Base-by-base conservation (phyloP, 2,113 vertebrate genomes). In the Anolis carolinensis region DNA sequence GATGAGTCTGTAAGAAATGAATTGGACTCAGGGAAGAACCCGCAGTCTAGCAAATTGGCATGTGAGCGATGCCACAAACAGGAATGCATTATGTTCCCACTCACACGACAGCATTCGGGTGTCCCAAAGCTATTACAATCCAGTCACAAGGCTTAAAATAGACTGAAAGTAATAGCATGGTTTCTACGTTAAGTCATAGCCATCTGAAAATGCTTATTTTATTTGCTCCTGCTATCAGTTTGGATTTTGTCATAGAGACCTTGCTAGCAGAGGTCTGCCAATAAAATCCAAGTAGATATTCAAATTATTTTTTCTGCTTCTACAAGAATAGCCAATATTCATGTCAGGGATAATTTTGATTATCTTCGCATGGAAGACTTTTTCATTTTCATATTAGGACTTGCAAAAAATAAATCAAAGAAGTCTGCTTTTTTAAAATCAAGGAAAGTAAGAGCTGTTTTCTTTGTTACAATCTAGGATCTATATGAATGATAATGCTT, bases 41-140 rank as follows among this genome's bases (percentile, higher is more conserved):
- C 94, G 90, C 73, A 88, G 92, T 88, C 91, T 82, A 89, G 94
- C 89, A 96, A 96, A 97, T 95, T 97, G 95, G 92, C 93, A 94
- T 96, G 96, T 95, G 95, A 96, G 90, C 90, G 67, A 86, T 94
- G 94, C 95, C 96, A 95, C 95, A 95, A 95, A 94, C 93, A 96
- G 95, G 96, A 96, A 95, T 84, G 88, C 93, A 88, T 78, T 94
- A 89, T 92, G 89, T 79, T 94, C 91, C 85, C 94, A 93, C 94
- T 96, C 92, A 79, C 88, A 89, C 81, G 77, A 74, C 87, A 94
- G 89, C 4, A 39, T 94, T 80, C 88, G 93, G 94, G 75, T 94
- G 90, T 94, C 96, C 91, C 94, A 94, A 96, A 94, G 90, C 93
- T 95, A 96, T 96, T 97, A 94, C 88, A 93, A 84, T 80, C 84